A percentile compares a stretch with the other conserved stretches of the same genome.
These are phyloP conservation scores for Eptatretus atami DNA, from an alignment of 2,797 vertebrate species.

Conservation along the genomic window DNA sequence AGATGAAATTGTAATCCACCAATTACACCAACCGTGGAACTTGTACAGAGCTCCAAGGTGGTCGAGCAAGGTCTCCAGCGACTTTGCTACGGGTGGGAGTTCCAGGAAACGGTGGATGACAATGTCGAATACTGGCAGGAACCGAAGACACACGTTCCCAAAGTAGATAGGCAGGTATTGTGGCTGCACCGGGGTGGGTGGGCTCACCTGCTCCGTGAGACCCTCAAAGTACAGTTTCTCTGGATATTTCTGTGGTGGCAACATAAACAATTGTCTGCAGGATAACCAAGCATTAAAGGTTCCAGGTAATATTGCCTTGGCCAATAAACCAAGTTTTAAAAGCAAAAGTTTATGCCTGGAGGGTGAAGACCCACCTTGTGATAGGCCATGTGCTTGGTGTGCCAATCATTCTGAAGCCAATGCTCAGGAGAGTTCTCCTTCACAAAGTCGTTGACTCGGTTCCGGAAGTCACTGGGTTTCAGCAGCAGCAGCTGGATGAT, in stretches of 20 bases:
- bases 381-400: constrained; percentile 91
- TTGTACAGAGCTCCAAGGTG: constrained; percentile 88
- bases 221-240: constrained; percentile 97
- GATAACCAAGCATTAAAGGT: too few relatives aligned
- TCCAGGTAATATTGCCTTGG: too few relatives aligned
- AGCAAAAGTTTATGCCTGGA: too few relatives aligned
- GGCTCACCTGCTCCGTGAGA: constrained; percentile 74
- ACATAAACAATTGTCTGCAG: not conserved
- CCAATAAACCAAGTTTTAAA: too few relatives aligned
- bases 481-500: constrained; percentile 86
- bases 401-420: constrained; percentile 98
- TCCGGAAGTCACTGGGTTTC: constrained; percentile 92
- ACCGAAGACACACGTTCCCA: constrained; percentile 84
- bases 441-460: constrained; percentile 81
- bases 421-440: constrained; percentile 94
- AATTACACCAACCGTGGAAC: constrained; percentile 38
- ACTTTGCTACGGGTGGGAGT: constrained; percentile 81
- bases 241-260: constrained; percentile 49
- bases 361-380: constrained; percentile 39
- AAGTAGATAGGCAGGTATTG: constrained; percentile 95
- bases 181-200: constrained; percentile 62
- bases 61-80: constrained; percentile 69
- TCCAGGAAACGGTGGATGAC: constrained; percentile 96
- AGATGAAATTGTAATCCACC: too few relatives aligned
- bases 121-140: constrained; percentile 88